Base-by-base conservation (phyloP, 2,888 invertebrate species). In the Nasonia oneida region DNA sequence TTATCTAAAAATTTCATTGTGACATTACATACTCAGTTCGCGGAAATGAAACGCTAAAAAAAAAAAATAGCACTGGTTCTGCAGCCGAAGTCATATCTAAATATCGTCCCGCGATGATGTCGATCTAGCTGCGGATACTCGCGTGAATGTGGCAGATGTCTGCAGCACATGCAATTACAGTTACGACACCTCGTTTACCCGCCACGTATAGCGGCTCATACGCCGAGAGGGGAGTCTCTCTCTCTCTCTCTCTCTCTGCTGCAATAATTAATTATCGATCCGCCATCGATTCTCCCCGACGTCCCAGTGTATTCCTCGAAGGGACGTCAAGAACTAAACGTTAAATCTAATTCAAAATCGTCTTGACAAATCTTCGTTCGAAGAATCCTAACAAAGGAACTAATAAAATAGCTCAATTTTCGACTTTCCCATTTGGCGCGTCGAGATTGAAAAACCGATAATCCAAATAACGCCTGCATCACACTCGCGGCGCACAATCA, bases 191-290 rank as follows among this genome's bases (percentile, higher is more conserved):
- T 80, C 80, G 75, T 84, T 84, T 84, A 78, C 78, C 53, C 61
- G 18, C 75, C 10, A 4, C 1, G 29, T 29, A 29, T 29, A 8
- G 39, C 79, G 64, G 73, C 74, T 37, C 77, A 70, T 70, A 79
- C 50, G 6, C 37, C 23, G 29, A 18, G 5, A 37, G 50, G 73
- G 50, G 33, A 23, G 39, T 5, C 1, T 6, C 29, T 29, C 29
- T 29, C 23, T 29, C 29, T 29, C 23, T 29, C 29, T 29, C 29
- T 29, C 29, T 29, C 64, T 73, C 37, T 82, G 82, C 71, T 47
- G 82, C 76, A 82, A 77, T 83, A 78, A 83, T 83, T 83, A 77
- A 83, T 83, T 83, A 83, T 83, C 83, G 83, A 83, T 83, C 73
- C 47, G 47, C 57, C 61, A 83, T 83, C 33, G 83, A 77, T 83